Evolutionary conservation across 2,888 invertebrate species (phyloP).

Genomic region (Melipona bicolor): DNA sequence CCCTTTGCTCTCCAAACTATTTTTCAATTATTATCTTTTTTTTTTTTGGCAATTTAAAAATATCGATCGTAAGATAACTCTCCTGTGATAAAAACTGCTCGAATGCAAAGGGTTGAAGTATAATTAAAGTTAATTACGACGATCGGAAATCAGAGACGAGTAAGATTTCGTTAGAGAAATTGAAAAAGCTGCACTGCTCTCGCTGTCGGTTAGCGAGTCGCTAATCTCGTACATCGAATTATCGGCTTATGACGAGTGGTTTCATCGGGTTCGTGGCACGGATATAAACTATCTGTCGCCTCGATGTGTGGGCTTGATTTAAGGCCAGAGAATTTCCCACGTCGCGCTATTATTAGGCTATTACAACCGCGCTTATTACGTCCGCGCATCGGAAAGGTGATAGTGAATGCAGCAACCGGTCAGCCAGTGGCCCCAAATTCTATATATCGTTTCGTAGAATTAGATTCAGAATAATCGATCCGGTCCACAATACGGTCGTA

Average conservation of each 20-base stretch:
- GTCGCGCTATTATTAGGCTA: constrained; percentile 57
- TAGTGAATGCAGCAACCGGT: constrained; percentile 23
- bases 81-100: too few species aligned
- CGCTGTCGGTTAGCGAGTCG: background rate
- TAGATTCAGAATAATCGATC: constrained; percentile 5
- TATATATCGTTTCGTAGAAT: constrained; percentile 47
- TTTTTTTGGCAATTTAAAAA: too few species aligned
- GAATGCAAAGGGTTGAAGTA: too few species aligned
- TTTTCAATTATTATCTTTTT: too few species aligned
- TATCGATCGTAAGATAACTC: too few species aligned
- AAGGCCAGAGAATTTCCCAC: constrained; percentile 65
- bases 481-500: background rate
- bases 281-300: constrained; percentile 32
- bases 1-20: too few species aligned
- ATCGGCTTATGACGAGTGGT: constrained; percentile 45
- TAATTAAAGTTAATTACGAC: too few species aligned
- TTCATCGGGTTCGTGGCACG: background rate
- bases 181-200: too few species aligned
- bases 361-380: constrained; percentile 45
- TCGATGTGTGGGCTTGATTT: constrained; percentile 55
- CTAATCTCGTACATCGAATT: constrained; percentile 42
- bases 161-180: too few species aligned
- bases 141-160: background rate
- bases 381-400: constrained; percentile 44
- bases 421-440: constrained; percentile 57